phyloP scores from a whole-genome alignment of 2,888 invertebrate genomes.

The Lochmaea capreae region DNA sequence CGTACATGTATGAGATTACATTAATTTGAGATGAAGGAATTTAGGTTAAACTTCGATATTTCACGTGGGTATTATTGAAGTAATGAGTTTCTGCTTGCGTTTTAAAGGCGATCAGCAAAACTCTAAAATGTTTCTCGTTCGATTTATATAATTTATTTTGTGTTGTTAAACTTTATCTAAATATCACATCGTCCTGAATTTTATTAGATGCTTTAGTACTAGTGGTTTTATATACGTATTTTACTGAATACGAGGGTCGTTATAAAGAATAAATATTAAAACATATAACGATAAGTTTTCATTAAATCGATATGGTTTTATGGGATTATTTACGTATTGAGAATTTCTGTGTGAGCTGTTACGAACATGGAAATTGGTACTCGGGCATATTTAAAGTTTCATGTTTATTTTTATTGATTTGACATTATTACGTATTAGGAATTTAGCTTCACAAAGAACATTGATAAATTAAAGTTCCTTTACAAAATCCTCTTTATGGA shows the following conservation, averaged over 20 bases:
- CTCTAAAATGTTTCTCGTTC: not conserved
- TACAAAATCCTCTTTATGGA: too few species aligned
- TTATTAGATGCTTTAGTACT: slow-evolving; percentile 3
- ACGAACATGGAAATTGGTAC: too few species aligned
- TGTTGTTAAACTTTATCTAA: not conserved
- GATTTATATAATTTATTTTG: not conserved
- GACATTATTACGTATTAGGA: too few species aligned
- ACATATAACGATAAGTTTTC: too few species aligned
- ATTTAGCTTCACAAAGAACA: too few species aligned
- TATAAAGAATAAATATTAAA: not conserved
- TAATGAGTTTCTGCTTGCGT: not conserved
- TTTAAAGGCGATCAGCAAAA: not conserved
- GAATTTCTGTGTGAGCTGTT: too few species aligned
- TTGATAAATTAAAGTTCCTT: too few species aligned
- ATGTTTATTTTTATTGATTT: too few species aligned
- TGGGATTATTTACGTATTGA: too few species aligned
- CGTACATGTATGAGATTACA: slow-evolving; percentile 38
- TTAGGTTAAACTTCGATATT: slow-evolving; percentile 8
- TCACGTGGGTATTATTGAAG: not conserved
- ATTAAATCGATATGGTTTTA: too few species aligned
- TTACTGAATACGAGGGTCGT: not conserved
- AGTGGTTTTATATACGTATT: not conserved
- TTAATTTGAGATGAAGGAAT: slow-evolving; percentile 18
- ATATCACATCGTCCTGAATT: not conserved
- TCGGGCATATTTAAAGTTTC: too few species aligned